Percentiles rank a stretch among this genome's conserved stretches.
Conservation (phyloP, 1,140 invertebrate species). For the Triops cancriformis region DNA sequence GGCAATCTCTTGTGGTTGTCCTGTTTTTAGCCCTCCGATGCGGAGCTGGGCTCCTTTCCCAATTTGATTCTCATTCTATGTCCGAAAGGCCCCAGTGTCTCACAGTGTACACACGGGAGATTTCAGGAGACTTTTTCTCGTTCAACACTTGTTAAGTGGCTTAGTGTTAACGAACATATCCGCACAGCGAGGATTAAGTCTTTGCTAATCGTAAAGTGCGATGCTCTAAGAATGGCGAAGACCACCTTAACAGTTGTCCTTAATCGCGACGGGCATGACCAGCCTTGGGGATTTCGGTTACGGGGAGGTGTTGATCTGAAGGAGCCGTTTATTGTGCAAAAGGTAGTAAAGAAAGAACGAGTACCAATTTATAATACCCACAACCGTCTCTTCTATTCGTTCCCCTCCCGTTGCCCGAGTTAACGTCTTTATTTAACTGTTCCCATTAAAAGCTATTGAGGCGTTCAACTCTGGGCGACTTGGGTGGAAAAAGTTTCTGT, state of each 20-base stretch:
- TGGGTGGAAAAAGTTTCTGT: neutral
- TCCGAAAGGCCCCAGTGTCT: neutral
- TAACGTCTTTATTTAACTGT: neutral
- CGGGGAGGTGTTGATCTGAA: conserved; percentile 81
- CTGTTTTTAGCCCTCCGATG: conserved; percentile 10
- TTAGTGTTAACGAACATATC: neutral
- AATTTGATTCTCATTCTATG: conserved; percentile 11
- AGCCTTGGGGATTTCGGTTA: conserved; percentile 83
- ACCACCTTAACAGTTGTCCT: conserved; percentile 58
- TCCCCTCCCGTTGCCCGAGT: conserved; percentile 12
- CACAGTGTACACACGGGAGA: neutral
- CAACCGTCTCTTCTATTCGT: neutral
- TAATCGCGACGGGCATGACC: conserved; percentile 59
- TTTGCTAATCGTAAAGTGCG: neutral
- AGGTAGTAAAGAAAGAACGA: conserved; percentile 51
- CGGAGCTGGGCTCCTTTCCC: conserved; percentile 3
- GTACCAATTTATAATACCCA: neutral
- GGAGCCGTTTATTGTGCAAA: conserved; percentile 79
- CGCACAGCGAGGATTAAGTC: neutral
- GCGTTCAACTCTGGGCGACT: neutral
- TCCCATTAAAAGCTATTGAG: conserved; percentile 5
- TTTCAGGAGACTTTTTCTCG: neutral
- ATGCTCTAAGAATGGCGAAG: conserved; percentile 18
- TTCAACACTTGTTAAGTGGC: neutral
- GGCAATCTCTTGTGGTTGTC: conserved; percentile 3